Evolutionary conservation across 2,888 invertebrate genomes (phyloP).

Genomic region (Drosophila algonquin): DNA sequence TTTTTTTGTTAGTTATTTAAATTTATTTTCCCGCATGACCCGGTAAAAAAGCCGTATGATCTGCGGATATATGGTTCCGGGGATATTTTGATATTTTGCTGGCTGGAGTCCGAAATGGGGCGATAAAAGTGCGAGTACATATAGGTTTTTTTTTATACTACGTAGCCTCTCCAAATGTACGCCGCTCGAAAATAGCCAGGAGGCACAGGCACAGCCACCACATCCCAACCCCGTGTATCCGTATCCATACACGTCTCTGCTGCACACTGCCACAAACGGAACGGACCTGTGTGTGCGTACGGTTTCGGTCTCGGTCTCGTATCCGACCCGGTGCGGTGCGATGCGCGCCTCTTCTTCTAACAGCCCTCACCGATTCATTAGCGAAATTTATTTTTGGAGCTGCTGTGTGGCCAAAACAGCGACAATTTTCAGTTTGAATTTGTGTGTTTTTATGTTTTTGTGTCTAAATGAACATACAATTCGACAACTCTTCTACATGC

Average conservation of each 20-base stretch:
- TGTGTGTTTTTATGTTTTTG: conserved; percentile 36
- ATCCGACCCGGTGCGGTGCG: conserved; percentile 51
- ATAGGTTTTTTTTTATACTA: background rate
- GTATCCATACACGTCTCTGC: conserved; percentile 21
- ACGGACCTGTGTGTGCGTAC: conserved; percentile 3
- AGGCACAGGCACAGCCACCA: conserved; percentile 26
- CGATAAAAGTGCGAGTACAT: background rate
- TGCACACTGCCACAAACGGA: background rate
- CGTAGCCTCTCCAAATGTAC: conserved; percentile 40
- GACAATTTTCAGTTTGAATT: conserved; percentile 58
- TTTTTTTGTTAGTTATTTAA: conserved; percentile 35
- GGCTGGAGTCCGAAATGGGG: background rate
- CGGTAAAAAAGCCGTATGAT: background rate
- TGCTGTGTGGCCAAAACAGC: conserved; percentile 65
- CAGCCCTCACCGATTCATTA: conserved; percentile 54
- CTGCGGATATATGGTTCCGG: background rate
- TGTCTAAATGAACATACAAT: conserved; percentile 34
- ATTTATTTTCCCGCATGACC: conserved; percentile 13
- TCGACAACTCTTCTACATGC: conserved; percentile 46
- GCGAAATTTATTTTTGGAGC: conserved; percentile 75
- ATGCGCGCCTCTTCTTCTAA: conserved; percentile 31
- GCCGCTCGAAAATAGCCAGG: conserved; percentile 56
- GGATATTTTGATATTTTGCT: background rate
- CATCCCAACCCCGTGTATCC: background rate
- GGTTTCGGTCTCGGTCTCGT: conserved; percentile 7